Evolutionary conservation across 2,113 vertebrate genomes (phyloP).

Genomic region (Alligator sinensis): DNA sequence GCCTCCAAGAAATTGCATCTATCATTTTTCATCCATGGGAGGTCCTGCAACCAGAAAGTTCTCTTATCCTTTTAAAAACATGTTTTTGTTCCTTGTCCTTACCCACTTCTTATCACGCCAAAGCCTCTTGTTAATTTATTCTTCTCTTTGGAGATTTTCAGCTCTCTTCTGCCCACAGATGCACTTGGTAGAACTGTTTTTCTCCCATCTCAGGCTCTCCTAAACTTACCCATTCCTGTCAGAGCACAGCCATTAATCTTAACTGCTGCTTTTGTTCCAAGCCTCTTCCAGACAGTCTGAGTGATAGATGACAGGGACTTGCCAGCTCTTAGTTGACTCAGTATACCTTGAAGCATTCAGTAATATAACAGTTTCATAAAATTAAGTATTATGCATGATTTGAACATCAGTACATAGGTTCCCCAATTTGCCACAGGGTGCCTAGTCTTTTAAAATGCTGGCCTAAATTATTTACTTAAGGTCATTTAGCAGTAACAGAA

Average conservation of each 20-base stretch:
- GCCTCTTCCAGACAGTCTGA: background rate
- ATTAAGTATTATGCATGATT: no score
- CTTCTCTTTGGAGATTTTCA: background rate
- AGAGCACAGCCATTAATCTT: background rate
- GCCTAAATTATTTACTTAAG: background rate
- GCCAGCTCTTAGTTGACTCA: rapidly evolving
- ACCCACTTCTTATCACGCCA: background rate
- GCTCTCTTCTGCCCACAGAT: rapidly evolving
- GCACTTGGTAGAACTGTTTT: background rate
- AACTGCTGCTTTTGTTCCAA: background rate
- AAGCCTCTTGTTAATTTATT: background rate
- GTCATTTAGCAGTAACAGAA: background rate
- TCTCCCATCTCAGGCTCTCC: background rate
- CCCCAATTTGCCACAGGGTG: background rate
- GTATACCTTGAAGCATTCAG: background rate
- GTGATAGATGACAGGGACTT: background rate
- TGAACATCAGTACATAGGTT: background rate
- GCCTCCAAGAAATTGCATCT: no score
- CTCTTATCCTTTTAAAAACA: background rate
- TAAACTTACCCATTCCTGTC: background rate
- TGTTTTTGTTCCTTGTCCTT: background rate
- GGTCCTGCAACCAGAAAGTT: background rate
- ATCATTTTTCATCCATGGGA: no score
- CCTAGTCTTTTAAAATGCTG: background rate
- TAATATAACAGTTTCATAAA: background rate